A percentile compares a stretch with the other conserved stretches of the same genome.
Conservation (phyloP, 92 coral and sea anemone species). For the Epizoanthus rinbou region DNA sequence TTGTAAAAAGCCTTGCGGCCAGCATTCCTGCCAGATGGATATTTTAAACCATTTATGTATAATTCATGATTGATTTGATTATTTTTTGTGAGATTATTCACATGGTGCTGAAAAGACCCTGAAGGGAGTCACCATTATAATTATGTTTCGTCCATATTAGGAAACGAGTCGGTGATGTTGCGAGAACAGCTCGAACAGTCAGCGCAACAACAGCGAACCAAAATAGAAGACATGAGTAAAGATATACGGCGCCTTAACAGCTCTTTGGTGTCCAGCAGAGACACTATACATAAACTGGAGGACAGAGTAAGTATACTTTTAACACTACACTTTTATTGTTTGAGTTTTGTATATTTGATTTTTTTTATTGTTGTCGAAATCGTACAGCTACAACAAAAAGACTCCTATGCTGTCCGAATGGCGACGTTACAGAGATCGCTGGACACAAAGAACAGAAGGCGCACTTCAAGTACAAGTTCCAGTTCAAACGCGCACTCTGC, state of each 20-base stretch:
- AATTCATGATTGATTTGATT: too few relatives aligned
- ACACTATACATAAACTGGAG: slow-evolving; percentile 28
- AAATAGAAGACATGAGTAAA: slow-evolving; percentile 13
- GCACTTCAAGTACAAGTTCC: background rate
- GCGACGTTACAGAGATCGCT: slow-evolving; percentile 23
- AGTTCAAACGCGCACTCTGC: background rate
- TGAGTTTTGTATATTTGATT: background rate
- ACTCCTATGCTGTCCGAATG: slow-evolving; percentile 19
- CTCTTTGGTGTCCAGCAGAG: slow-evolving; percentile 7
- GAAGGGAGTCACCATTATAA: background rate
- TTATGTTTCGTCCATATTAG: background rate
- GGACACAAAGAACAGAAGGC: slow-evolving; percentile 26
- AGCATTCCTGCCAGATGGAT: too few relatives aligned
- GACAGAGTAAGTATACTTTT: background rate
- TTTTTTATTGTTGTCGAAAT: background rate
- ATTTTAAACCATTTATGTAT: too few relatives aligned
- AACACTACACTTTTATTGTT: background rate
- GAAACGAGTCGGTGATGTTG: slow-evolving; percentile 1
- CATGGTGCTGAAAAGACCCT: too few relatives aligned
- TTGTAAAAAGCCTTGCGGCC: too few relatives aligned
- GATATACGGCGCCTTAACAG: slow-evolving; percentile 21
- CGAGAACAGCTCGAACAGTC: slow-evolving; percentile 25
- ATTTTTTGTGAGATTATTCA: too few relatives aligned
- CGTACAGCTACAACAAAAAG: slow-evolving; percentile 23
- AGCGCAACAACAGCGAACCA: background rate